Percentiles rank a stretch among this genome's conserved stretches.
Evolutionary conservation across 2,888 invertebrate species (phyloP).

Genomic region (Acleris literana): DNA sequence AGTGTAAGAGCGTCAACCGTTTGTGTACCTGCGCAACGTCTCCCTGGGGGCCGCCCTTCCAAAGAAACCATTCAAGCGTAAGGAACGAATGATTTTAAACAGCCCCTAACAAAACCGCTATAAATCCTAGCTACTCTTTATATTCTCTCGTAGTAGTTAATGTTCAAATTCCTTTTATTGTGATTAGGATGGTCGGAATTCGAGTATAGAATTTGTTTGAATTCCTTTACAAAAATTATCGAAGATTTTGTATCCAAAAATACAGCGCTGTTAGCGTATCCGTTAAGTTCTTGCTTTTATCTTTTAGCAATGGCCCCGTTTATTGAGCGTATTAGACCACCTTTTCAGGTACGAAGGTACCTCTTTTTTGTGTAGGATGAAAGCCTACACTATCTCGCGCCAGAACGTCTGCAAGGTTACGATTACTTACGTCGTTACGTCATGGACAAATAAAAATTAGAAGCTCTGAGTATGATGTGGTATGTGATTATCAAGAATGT

Average conservation of each 20-base stretch:
- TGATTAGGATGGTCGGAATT: constrained; percentile 16
- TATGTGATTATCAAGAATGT: too few relatives aligned
- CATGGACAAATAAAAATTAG: background rate
- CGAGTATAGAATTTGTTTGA: constrained; percentile 15
- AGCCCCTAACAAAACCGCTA: constrained; percentile 63
- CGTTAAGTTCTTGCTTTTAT: background rate
- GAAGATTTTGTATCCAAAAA: background rate
- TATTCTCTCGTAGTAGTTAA: constrained; percentile 45
- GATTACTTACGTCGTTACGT: constrained; percentile 35
- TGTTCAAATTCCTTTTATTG: constrained; percentile 39
- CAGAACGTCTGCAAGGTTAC: constrained; percentile 54
- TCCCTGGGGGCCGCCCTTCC: constrained; percentile 58
- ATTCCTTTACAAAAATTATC: background rate
- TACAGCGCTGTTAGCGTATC: background rate
- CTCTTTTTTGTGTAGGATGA: constrained; percentile 47
- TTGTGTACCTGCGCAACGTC: constrained; percentile 68
- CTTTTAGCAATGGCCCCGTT: background rate
- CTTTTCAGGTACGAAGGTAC: background rate
- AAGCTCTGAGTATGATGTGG: too few relatives aligned
- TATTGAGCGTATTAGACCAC: background rate
- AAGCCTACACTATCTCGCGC: constrained; percentile 51
- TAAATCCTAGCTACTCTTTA: constrained; percentile 55
- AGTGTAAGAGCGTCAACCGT: constrained; percentile 52
- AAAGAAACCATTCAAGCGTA: constrained; percentile 68
- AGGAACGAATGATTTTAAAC: constrained; percentile 72